A percentile compares a stretch with the other conserved stretches of the same genome.
phyloP scores from a whole-genome alignment of 2,113 vertebrate species.

The Equus przewalskii region DNA sequence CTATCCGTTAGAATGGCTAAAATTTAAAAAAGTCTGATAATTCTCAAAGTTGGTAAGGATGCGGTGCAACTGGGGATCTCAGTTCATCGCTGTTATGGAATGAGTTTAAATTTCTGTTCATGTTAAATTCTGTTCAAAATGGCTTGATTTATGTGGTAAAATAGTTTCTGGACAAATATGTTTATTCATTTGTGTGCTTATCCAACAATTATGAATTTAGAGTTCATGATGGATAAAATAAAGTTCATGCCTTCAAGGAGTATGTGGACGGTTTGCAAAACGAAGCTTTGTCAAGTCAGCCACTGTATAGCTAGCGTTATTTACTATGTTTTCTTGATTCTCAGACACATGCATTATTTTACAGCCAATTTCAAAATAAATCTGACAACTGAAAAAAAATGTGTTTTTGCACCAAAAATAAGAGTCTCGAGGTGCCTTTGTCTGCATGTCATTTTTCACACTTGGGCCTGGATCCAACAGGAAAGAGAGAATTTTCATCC shows the following conservation, averaged over 20 bases:
- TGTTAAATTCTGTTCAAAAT: not conserved
- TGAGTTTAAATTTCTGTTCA: slow-evolving; percentile 31
- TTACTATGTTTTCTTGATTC: not conserved
- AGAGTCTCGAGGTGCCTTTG: not conserved
- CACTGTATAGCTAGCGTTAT: not conserved
- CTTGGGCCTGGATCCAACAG: not conserved
- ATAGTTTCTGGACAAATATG: not conserved
- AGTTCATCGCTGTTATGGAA: not conserved
- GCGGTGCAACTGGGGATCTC: not conserved
- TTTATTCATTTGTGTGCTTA: slow-evolving; percentile 11
- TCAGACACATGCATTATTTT: not conserved
- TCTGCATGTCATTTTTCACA: not conserved
- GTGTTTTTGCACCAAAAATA: not conserved
- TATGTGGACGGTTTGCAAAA: not conserved
- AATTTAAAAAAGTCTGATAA: not conserved
- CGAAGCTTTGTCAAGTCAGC: not conserved
- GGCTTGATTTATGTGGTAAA: not conserved
- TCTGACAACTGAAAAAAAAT: not conserved
- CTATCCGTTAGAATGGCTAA: not conserved
- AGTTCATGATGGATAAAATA: not conserved
- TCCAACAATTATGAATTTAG: not conserved
- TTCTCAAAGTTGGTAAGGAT: not conserved
- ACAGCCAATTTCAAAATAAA: slow-evolving; percentile 25
- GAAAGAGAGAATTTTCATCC: not conserved
- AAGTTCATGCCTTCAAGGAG: not conserved